phyloP scores from a whole-genome alignment of 2,888 invertebrate genomes.

The Galeopsomyia nigrocyanea region DNA sequence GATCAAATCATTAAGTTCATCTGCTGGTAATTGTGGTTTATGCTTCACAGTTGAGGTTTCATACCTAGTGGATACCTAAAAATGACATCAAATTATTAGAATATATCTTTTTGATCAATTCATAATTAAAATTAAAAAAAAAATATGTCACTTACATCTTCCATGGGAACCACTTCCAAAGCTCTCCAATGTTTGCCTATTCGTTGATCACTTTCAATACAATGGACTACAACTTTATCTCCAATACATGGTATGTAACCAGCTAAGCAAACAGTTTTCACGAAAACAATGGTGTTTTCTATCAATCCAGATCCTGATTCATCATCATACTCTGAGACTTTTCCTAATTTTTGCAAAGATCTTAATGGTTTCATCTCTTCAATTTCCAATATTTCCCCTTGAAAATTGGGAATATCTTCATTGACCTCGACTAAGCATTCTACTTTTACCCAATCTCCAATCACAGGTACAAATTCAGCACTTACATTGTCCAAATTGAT shows the following conservation, averaged over 20 bases:
- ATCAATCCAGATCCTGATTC: slow-evolving; percentile 71
- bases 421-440: slow-evolving; percentile 76
- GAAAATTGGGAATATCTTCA: slow-evolving; percentile 70
- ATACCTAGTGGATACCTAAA: slow-evolving; percentile 28
- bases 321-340: slow-evolving; percentile 68
- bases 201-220: slow-evolving; percentile 81
- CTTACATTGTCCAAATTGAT: slow-evolving; percentile 75
- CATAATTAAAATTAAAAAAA: background rate
- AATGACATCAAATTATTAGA: slow-evolving; percentile 4
- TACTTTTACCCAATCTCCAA: slow-evolving; percentile 80
- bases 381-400: slow-evolving; percentile 75
- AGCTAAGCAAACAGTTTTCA: slow-evolving; percentile 70
- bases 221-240: slow-evolving; percentile 76
- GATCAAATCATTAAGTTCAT: slow-evolving; percentile 54
- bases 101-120: slow-evolving; percentile 6
- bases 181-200: slow-evolving; percentile 74
- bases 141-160: slow-evolving; percentile 45
- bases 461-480: slow-evolving; percentile 76
- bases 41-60: slow-evolving; percentile 28
- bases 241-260: slow-evolving; percentile 73
- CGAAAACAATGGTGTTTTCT: slow-evolving; percentile 74
- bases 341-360: slow-evolving; percentile 71
- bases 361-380: slow-evolving; percentile 75
- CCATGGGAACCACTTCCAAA: slow-evolving; percentile 68
- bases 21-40: slow-evolving; percentile 26